Evolutionary conservation across 2,797 vertebrate species (phyloP).

Genomic region (Poeciliopsis turneri): DNA sequence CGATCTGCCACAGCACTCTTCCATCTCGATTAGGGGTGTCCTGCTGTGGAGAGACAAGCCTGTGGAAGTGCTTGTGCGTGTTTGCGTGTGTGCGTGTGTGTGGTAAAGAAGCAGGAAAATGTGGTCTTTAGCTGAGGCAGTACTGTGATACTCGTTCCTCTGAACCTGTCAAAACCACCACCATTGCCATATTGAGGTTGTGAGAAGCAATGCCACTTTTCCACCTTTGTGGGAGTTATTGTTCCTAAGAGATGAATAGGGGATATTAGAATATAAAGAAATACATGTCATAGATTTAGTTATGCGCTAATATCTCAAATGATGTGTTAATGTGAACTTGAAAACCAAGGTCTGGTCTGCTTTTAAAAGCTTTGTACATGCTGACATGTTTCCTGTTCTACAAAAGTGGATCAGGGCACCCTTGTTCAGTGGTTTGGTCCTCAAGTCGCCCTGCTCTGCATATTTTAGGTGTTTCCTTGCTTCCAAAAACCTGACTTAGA

Average conservation of each 20-base stretch:
- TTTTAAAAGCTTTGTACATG: not conserved
- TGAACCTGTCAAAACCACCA: conserved; percentile 77
- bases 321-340: not conserved
- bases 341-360: not conserved
- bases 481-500: too few species aligned
- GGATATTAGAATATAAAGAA: not conserved
- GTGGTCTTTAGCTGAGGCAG: conserved; percentile 78
- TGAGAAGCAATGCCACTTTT: conserved; percentile 59
- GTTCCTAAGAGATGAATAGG: conserved; percentile 7
- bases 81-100: conserved; percentile 26
- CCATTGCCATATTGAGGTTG: conserved; percentile 82
- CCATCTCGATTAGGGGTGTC: conserved; percentile 85
- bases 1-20: conserved; percentile 81
- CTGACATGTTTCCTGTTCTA: not conserved
- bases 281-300: not conserved
- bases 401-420: too few species aligned
- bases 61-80: conserved; percentile 33
- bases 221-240: conserved; percentile 62
- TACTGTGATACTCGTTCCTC: conserved; percentile 42
- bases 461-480: too few species aligned
- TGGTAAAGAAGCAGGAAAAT: conserved; percentile 5
- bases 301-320: not conserved
- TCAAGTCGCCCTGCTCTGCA: too few species aligned
- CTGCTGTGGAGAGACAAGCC: conserved; percentile 70
- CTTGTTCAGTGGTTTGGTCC: too few species aligned